phyloP scores from a whole-genome alignment of 2,797 vertebrate species.

The Danio tinwini region DNA sequence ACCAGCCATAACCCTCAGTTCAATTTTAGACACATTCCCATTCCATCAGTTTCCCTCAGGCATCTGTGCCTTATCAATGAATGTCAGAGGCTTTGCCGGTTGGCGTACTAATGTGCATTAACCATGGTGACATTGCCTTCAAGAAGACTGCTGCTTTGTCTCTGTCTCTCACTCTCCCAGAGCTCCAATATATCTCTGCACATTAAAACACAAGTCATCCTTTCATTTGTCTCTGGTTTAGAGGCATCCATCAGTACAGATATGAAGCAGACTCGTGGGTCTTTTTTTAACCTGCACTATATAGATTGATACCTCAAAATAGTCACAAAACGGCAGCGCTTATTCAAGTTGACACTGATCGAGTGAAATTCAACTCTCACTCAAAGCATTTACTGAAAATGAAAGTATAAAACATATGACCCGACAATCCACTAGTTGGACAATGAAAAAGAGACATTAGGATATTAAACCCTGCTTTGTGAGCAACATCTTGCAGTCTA shows the following conservation, averaged over 20 bases:
- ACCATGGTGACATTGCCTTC: conserved; percentile 52
- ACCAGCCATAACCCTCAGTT: conserved; percentile 6
- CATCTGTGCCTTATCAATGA: conserved; percentile 44
- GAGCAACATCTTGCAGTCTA: not conserved
- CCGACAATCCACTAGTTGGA: not conserved
- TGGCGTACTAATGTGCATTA: conserved; percentile 54
- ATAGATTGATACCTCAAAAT: conserved; percentile 38
- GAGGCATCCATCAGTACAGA: conserved; percentile 46
- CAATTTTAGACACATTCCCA: conserved; percentile 38
- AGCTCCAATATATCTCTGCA: conserved; percentile 35
- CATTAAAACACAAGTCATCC: conserved; percentile 44
- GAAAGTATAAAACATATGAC: not conserved
- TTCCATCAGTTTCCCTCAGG: conserved; percentile 48
- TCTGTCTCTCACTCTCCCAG: conserved; percentile 24
- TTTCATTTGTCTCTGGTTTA: conserved; percentile 43
- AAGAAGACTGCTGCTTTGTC: conserved; percentile 42
- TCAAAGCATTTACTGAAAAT: not conserved
- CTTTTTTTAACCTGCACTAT: not conserved
- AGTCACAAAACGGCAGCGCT: conserved; percentile 5
- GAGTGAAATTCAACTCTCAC: not conserved
- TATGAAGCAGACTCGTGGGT: conserved; percentile 11
- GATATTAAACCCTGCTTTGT: not conserved
- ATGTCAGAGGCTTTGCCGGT: conserved; percentile 46
- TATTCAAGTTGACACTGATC: conserved; percentile 14
- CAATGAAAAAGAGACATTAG: not conserved